Evolutionary conservation across 2,113 vertebrate genomes (phyloP), one percentile per base, ranked within the genome.

Genomic region (Grantiella picta): DNA sequence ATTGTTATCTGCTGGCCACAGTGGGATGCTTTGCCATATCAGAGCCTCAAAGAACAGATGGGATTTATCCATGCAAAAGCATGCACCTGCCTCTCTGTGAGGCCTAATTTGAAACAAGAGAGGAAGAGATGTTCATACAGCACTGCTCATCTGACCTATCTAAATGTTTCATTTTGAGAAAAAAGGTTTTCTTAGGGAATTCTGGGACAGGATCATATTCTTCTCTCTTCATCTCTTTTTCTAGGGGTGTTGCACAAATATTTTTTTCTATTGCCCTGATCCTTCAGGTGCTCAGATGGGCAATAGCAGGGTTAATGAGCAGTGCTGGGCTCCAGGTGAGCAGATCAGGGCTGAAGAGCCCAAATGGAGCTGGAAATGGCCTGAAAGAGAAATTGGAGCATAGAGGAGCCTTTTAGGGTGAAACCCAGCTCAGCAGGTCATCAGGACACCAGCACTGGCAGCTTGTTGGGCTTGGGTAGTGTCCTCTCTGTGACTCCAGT

Each of bases 211-310:
- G 8, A 47, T 38, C 21, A 24, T 24, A 8, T 12, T 38, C 22
- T 20, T 72, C 21, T 50, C 40, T 42, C 12, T 76, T 38, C 19
- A 52, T 79, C 17, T 47, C 42, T 49, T 14, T 86, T 57, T 49
- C 7, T 38, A 1, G 0, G 1, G 7, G 12, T 49, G 23, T 16
- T 53, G 8, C 24, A 72, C 25, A 27, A 33, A 20, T 10, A 2
- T 54, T 33, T 72, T 47, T 77, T 25, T 19, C 18, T 11, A 1
- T 16, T 50, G 12, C 10, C 28, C 14, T 75, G 47, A 7, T 42
- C 33, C 25, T 83, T 57, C 33, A 7, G 42, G 27, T 76, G 61
- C 60, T 56, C 27, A 21, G 1, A 75, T 17, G 66, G 28, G 66
- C 23, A 77, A 21, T 15, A 11, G 11, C 45, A 65, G 38, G 19